Conservation (phyloP, 2,113 vertebrate genomes). For the Cynopterus brachyotis region DNA sequence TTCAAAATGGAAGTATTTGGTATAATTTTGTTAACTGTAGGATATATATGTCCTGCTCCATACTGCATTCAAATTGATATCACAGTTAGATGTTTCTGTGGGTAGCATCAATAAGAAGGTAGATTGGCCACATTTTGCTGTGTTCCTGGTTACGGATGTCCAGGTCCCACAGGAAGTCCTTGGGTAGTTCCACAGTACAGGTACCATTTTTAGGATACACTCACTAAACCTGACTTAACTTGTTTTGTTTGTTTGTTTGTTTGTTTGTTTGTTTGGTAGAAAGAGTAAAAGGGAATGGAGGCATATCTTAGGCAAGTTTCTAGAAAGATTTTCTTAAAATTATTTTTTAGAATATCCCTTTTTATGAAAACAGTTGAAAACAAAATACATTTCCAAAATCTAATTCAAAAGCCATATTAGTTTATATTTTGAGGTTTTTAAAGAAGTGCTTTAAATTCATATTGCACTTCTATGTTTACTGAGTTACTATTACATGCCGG, state of each 20-base stretch:
- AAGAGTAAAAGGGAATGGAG: not conserved
- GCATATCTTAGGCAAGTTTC: not conserved
- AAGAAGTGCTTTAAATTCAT: not conserved
- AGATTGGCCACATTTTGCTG: not conserved
- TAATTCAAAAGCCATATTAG: not conserved
- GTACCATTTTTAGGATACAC: not conserved
- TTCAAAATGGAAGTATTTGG: constrained; percentile 63
- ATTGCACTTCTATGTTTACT: not conserved
- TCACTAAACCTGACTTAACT: not conserved
- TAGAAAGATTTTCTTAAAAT: constrained; percentile 3
- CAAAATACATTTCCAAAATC: not conserved
- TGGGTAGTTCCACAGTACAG: not conserved
- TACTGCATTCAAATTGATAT: constrained; percentile 50
- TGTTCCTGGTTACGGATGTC: not conserved
- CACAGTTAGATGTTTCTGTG: constrained; percentile 30
- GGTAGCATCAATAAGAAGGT: constrained; percentile 30
- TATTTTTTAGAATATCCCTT: not conserved
- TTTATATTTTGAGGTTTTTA: not conserved
- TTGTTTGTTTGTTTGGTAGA: not conserved
- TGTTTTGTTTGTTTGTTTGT: not conserved
- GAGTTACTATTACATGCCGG: not conserved
- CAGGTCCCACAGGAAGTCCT: not conserved
- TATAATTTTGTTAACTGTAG: constrained; percentile 68
- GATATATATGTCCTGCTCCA: constrained; percentile 31
- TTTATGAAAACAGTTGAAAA: not conserved